Base-by-base conservation (phyloP, 35 echinoderm and acorn worm genomes). In the Chiridota heheva region DNA sequence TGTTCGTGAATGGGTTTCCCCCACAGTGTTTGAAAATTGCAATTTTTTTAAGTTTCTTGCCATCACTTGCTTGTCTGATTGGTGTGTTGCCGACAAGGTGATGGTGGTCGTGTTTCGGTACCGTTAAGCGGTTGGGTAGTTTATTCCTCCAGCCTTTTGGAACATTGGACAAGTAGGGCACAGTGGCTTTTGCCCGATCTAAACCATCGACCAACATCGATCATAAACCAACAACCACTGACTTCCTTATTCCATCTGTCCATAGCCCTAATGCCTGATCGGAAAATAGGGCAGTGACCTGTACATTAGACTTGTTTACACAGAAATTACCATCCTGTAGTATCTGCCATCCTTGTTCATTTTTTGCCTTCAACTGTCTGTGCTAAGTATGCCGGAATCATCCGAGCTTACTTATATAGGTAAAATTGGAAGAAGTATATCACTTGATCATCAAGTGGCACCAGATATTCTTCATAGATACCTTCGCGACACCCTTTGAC, bases 321-420 rank as follows among this genome's bases (percentile, higher is more conserved):
- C 4, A 5, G 69, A 62, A 86, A 70, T 74, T 47, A 2, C 82
- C 65, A 55, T 1, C 3, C 27, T 86, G 59, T 10, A 86, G 69
- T 42, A 32, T 41, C 57, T 61, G 18, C 82, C 82, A 86, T 0
- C 49, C 76, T 45, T 63, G 37, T 15, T 27, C 38, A 36, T 86
- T 37, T 58, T 43, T 46, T 15, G 5, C 46, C 36, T 84, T 72
- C 3, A 86, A 24, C 40, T 32, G 36, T 28, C 31, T 82, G 36
- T 3, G 61, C 42, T 30, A 82, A 28, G 38, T 82, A 82, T 34
- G 49, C 60, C 48, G 79, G 79, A 7, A 82, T 44, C 1, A 82
- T 7, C 49, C 79, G 1, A 12, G 79, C 79, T 48, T 82, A 82
- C 60, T 82, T 82, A 63, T 82, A 82, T 12, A 82, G 44, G 38